These are phyloP conservation scores for Delphinus delphis DNA, from an alignment of 2,113 vertebrate genomes.

Conservation along the genomic window DNA sequence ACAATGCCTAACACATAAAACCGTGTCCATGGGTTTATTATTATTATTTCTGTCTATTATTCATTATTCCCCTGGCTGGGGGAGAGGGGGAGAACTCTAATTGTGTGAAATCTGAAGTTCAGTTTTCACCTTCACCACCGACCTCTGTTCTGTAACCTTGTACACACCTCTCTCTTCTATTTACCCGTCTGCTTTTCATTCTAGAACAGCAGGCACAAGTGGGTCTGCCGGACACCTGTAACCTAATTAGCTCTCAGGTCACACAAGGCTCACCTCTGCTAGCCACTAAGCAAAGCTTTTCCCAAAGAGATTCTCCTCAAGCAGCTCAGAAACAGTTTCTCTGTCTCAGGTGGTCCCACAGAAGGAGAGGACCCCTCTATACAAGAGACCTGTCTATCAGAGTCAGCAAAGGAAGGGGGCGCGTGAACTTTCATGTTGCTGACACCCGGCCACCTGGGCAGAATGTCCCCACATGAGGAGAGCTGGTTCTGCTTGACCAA, in stretches of 20 bases:
- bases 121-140: background rate
- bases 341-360: background rate
- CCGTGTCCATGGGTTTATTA: background rate
- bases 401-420: background rate
- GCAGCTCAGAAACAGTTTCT: background rate
- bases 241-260: background rate
- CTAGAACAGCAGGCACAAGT: background rate
- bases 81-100: background rate
- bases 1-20: background rate
- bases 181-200: background rate
- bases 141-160: background rate
- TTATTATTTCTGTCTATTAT: background rate
- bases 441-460: too few species aligned
- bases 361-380: background rate
- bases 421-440: background rate
- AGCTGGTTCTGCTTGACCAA: background rate
- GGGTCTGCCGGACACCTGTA: background rate
- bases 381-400: background rate
- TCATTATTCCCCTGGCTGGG: background rate
- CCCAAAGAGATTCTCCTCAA: background rate
- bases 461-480: background rate
- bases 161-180: background rate
- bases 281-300: background rate
- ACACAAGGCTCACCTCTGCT: background rate
- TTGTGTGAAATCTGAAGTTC: background rate